Evolutionary conservation across 2,888 invertebrate species (phyloP), one percentile per base, ranked within the genome.

Genomic region (Temnothorax unifasciatus): DNA sequence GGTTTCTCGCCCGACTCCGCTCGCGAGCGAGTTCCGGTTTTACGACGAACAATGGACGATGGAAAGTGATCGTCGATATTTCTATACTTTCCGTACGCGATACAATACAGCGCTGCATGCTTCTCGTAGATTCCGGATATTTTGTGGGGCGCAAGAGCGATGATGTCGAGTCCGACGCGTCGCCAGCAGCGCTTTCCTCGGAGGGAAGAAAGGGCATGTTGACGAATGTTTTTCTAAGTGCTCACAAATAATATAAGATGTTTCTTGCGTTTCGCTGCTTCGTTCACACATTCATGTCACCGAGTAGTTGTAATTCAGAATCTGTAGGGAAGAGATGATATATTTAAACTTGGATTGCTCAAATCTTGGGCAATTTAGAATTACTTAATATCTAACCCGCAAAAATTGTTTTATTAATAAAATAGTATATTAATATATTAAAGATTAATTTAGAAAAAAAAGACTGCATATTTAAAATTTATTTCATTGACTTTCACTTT

Each of bases 21-120:
- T 57, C 59, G 64, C 68, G 38, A 25, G 25, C 47, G 44, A 73
- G 63, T 82, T 61, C 69, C 64, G 64, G 74, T n/a, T 34, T 52
- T 38, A 54, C 47, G 47, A 59, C 41, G 63, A 86, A 86, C 84
- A 86, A 86, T 88, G 63, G 64, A 29, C 85, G 71, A 84, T 85
- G 84, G 83, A 88, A 84, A 90, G 87, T 86, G 85, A 76, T 77
- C 54, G 71, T 68, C 66, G 52, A 66, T 64, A 74, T 73, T 83
- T 61, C 71, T 47, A 59, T 85, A 81, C 81, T 85, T 85, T 75
- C 76, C 41, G 82, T 57, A 38, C 15, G 29, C 5, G 13, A 64
- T 38, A 41, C 41, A 44, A 38, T 79, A 59, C 3, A 6, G 6
- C 34, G 21, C 21, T 18, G 29, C 25, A 25, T 25, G 25, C 25